A percentile compares a stretch with the other conserved stretches of the same genome.
Conservation (phyloP, 2,888 invertebrate genomes). For the Ptilodon capucinus region DNA sequence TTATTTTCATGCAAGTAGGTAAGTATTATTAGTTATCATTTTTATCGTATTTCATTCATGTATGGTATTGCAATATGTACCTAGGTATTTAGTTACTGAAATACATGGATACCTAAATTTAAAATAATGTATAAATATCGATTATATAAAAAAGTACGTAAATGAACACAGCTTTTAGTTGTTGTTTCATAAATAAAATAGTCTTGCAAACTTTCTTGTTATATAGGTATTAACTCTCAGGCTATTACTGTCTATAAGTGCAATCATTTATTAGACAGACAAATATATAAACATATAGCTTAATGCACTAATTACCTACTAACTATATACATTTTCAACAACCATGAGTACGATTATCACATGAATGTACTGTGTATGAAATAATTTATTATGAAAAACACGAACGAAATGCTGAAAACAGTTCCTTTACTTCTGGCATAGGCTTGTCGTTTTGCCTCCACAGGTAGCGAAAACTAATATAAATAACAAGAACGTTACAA, state of each 20-base stretch:
- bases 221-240: not conserved
- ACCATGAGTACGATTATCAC: constrained; percentile 54
- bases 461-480: not conserved
- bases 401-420: not conserved
- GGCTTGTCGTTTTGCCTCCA: not conserved
- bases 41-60: too few species aligned
- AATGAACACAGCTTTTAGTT: too few species aligned
- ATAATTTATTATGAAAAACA: not conserved
- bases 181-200: not conserved
- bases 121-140: not conserved
- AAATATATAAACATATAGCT: not conserved
- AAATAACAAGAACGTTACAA: not conserved
- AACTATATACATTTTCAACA: constrained; percentile 38
- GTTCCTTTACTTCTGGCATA: not conserved
- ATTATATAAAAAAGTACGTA: not conserved
- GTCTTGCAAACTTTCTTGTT: not conserved
- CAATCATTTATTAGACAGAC: not conserved
- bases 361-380: constrained; percentile 27
- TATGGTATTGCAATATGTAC: too few species aligned
- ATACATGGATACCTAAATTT: not conserved
- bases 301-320: not conserved
- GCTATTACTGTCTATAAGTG: not conserved
- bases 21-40: too few species aligned
- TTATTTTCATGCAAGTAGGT: too few species aligned
- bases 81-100: too few species aligned